Conservation (phyloP, 2,888 invertebrate species). For the Coronaproctus castanopsis region DNA sequence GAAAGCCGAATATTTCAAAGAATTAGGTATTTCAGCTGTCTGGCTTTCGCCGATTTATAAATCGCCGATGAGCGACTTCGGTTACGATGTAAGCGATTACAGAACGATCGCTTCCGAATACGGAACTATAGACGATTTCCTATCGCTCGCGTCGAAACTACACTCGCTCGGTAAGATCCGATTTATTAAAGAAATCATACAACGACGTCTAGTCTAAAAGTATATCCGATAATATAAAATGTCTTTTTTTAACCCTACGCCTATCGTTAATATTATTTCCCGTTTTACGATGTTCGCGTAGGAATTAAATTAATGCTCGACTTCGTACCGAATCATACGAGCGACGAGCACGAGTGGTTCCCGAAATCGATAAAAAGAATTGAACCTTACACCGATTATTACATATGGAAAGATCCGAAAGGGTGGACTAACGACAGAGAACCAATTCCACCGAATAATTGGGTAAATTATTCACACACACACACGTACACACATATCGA, state of each 20-base stretch:
- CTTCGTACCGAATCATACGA: conserved; percentile 54
- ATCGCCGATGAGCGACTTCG: conserved; percentile 42
- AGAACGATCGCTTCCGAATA: conserved; percentile 34
- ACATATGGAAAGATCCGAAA: conserved; percentile 49
- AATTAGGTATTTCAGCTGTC: conserved; percentile 38
- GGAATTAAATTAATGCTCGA: conserved; percentile 39
- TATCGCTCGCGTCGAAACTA: conserved; percentile 26
- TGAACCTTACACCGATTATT: conserved; percentile 48
- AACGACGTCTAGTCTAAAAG: background rate
- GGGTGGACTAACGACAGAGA: conserved; percentile 26
- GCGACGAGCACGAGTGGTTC: conserved; percentile 66
- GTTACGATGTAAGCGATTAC: conserved; percentile 42
- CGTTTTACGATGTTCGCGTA: no score
- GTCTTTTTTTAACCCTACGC: background rate
- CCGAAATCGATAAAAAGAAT: conserved; percentile 38
- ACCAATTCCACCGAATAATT: conserved; percentile 48
- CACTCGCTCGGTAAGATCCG: conserved; percentile 25
- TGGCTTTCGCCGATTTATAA: conserved; percentile 52
- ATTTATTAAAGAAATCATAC: no score
- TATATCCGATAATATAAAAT: background rate
- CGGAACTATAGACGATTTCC: conserved; percentile 37
- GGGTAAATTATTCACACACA: conserved; percentile 45
- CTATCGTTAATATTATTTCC: background rate
- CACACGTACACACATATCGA: background rate
- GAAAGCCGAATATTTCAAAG: conserved; percentile 33